Base-by-base conservation (phyloP, 2,113 vertebrate species). In the Bujurquina vittata region DNA sequence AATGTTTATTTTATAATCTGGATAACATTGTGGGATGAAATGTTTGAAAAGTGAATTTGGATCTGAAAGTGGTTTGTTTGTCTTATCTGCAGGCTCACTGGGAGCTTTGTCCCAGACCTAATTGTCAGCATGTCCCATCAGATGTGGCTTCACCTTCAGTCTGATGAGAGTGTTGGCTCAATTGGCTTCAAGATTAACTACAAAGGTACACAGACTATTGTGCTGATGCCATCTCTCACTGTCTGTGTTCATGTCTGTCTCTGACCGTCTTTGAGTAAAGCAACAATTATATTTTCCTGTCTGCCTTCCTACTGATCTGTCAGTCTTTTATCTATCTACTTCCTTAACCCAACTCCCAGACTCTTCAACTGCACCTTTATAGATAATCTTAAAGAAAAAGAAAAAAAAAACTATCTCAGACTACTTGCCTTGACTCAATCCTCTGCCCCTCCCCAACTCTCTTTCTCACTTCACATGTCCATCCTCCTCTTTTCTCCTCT, bases 101-200 rank as follows among this genome's bases (percentile, higher is more conserved):
- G 98, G 73, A 99, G 98, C 92, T 98, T 98, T 93, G 98, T 99
- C 58, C 98, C 98, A 56, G 98, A 99, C 92, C 93, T 99, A 90
- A 99, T 99, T 91, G 98, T 99, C 85, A 99, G 98, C 95, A 97
- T 98, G 96, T 98, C 96, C 84, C 97, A 95, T 94, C 98, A 98
- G 92, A 99, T 99, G 98, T 99, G 98, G 98, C 93, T 99, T 63
- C 98, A 99, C 83, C 96, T 99, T 75, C 98, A 99, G 93, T 99
- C 98, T 0, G 98, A 99, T 92, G 98, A 99, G 94, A 99, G 98
- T 10, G 97, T 99, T 81, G 98, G 98, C 78, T 99, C 98, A 2
- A 97, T 99, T n/a, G 98, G 98, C 75, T 99, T 99, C 94, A 99
- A 99, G 92, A 97, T 99, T 92, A 99, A 98, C 96, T 99, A 99